Base-by-base conservation (phyloP, 1,140 invertebrate species). In the Condylostylus longicornis region DNA sequence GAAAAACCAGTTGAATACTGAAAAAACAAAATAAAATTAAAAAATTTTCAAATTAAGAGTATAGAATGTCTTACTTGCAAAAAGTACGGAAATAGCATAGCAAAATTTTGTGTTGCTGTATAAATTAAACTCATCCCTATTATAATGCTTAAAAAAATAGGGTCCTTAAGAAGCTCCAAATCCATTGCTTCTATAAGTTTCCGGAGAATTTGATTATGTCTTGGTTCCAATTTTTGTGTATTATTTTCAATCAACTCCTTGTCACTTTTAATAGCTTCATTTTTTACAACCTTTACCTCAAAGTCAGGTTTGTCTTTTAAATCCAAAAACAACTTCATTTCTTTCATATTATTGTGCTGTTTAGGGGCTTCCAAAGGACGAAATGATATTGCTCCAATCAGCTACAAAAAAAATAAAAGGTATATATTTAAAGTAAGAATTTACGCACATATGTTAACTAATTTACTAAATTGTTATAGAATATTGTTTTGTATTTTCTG, bases 41-140 rank as follows among this genome's bases (percentile, higher is more conserved):
- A 22, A 36, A 22, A 25, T 33, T 8, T 33, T 8, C 18, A 18
- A 33, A 33, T 17, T n/a, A 17, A 33, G 18, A 33, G 5, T 18
- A 6, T 33, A 5, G 18, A 12, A 23, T 19, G 28, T 40, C 22
- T 54, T 63, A 69, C 71, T 61, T 69, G 55, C 20, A 77, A 49
- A 42, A 77, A 79, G 37, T 74, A 70, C 10, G 77, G 76, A 37
- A 68, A 76, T 32, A 81, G 61, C 58, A 79, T 66, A 39, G 74
- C 75, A 47, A 79, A 81, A 47, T 75, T 75, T 14, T 75, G 66
- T 35, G 75, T 72, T 1, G 75, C 70, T 6, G 74, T 74, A 38
- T 77, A 76, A 28, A 68, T 71, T 6, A 79, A 46, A 2, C 70
- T 68, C 37, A 74, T 66, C 18, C 75, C 76, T 23, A 76, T 56